phyloP scores from a whole-genome alignment of 2,888 invertebrate genomes.

The Branchellion lobata region DNA sequence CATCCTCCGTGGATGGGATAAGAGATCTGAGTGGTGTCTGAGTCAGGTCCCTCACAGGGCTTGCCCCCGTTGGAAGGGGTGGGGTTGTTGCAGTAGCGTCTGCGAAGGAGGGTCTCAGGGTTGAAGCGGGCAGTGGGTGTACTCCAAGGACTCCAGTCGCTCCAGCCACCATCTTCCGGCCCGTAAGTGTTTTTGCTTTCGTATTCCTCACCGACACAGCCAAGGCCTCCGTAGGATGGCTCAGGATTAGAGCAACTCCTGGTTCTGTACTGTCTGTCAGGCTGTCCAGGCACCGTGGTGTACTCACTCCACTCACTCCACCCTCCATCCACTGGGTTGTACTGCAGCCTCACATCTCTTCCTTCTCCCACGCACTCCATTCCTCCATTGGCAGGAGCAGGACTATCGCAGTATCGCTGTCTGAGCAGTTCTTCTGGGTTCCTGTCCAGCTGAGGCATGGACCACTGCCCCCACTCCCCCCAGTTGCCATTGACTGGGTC shows the following conservation, averaged over 20 bases:
- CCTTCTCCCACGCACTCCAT: slow-evolving; percentile 3
- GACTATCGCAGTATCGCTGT: slow-evolving; percentile 26
- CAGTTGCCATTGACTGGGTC: slow-evolving; percentile 23
- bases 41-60: slow-evolving; percentile 56
- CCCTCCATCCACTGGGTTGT: slow-evolving; percentile 7
- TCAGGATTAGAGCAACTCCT: slow-evolving; percentile 21
- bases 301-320: slow-evolving; percentile 28
- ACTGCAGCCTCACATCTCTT: neutral
- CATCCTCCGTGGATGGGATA: slow-evolving; percentile 20
- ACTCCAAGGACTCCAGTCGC: slow-evolving; percentile 24
- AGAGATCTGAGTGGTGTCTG: slow-evolving; percentile 48
- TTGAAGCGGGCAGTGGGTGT: slow-evolving; percentile 7
- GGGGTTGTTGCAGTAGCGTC: slow-evolving; percentile 48
- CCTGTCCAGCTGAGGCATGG: neutral
- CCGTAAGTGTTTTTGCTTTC: neutral
- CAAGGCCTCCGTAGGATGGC: neutral
- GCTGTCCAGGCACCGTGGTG: neutral
- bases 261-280: neutral
- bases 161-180: slow-evolving; percentile 34
- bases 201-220: neutral
- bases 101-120: slow-evolving; percentile 35
- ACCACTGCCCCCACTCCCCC: slow-evolving; percentile 27
- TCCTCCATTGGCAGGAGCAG: slow-evolving; percentile 27
- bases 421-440: slow-evolving; percentile 5
- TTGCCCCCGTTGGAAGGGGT: slow-evolving; percentile 47